These are phyloP conservation scores for Bufo gargarizans DNA, from an alignment of 2,113 vertebrate species.

Conservation along the genomic window DNA sequence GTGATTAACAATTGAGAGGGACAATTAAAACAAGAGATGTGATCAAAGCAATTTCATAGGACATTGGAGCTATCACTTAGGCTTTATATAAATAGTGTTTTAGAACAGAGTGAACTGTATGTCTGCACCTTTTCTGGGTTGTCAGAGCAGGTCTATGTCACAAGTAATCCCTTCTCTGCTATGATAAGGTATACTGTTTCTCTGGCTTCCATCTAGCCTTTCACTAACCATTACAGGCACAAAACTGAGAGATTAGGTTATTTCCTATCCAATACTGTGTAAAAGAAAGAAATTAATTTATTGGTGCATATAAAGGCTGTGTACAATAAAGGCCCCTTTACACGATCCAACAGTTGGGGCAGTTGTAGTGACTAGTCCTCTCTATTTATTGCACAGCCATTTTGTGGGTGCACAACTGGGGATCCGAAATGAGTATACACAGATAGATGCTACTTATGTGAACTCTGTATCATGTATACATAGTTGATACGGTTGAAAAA, in stretches of 20 bases:
- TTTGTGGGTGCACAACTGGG: too few relatives aligned
- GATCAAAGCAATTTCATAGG: slow-evolving; percentile 4
- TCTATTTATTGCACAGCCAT: too few relatives aligned
- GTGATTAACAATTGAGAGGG: not conserved
- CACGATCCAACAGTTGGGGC: too few relatives aligned
- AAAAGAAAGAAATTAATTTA: not conserved
- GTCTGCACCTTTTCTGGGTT: not conserved
- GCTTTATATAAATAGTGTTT: not conserved
- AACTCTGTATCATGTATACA: too few relatives aligned
- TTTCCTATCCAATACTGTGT: not conserved
- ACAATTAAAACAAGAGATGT: not conserved
- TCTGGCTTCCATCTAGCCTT: not conserved
- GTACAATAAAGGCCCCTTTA: too few relatives aligned
- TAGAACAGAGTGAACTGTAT: not conserved
- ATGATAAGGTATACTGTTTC: not conserved
- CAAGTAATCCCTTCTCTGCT: not conserved
- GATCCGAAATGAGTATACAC: too few relatives aligned
- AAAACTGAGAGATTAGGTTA: not conserved
- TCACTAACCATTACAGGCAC: not conserved
- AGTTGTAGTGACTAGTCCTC: too few relatives aligned
- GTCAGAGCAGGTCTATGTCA: not conserved
- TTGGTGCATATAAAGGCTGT: too few relatives aligned
- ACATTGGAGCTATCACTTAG: not conserved
- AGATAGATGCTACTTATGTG: too few relatives aligned
- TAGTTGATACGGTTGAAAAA: too few relatives aligned